These are phyloP conservation scores for Melanaphis sacchari DNA, from an alignment of 1,140 invertebrate species.

Conservation along the genomic window DNA sequence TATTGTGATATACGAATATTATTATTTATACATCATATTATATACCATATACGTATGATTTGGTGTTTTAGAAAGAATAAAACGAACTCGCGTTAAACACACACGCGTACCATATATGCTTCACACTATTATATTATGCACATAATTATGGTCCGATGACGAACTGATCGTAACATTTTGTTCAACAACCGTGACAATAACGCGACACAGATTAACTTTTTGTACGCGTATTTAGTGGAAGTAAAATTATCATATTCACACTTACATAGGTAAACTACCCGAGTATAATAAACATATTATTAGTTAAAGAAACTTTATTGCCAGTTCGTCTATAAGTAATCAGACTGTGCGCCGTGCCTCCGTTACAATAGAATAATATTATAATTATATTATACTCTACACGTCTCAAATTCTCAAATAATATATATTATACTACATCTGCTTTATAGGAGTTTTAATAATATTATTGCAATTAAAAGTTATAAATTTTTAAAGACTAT, in stretches of 20 bases:
- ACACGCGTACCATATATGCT: neutral
- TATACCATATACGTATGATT: neutral
- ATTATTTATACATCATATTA: neutral
- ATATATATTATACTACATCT: no score
- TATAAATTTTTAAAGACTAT: neutral
- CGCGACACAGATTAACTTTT: neutral
- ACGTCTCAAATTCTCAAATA: neutral
- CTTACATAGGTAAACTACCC: neutral
- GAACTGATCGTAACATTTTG: neutral
- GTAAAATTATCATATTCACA: neutral
- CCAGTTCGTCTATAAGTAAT: neutral
- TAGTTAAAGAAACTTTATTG: neutral
- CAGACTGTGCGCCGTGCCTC: neutral
- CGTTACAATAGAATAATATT: neutral
- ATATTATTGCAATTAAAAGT: neutral
- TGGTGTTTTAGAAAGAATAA: neutral
- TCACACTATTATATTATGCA: neutral
- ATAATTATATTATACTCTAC: neutral
- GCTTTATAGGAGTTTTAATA: neutral
- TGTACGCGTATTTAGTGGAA: neutral
- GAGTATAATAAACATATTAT: neutral
- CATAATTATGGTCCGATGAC: neutral
- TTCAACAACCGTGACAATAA: neutral
- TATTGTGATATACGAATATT: neutral
- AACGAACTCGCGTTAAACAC: neutral